Conservation (phyloP, 2,888 invertebrate species). For the Andrena marginata region DNA sequence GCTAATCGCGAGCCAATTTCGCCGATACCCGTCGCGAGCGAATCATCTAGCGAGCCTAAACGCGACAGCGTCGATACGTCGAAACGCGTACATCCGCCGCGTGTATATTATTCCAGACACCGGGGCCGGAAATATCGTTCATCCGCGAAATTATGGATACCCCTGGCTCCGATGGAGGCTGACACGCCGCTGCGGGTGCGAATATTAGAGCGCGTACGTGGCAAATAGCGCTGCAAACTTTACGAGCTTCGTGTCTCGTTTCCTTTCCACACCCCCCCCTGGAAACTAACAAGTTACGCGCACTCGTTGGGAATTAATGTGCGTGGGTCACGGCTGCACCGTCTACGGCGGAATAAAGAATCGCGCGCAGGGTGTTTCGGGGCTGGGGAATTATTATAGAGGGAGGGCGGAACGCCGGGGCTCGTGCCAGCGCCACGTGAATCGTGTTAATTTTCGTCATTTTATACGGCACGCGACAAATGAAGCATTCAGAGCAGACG, state of each 20-base stretch:
- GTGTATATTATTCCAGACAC: background rate
- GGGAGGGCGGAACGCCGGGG: background rate
- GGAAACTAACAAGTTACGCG: no score
- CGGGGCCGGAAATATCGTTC: constrained; percentile 23
- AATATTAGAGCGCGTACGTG: background rate
- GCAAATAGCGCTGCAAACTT: constrained; percentile 4
- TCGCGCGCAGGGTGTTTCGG: background rate
- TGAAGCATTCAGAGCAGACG: constrained; percentile 46
- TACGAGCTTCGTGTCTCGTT: background rate
- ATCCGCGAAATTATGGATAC: constrained; percentile 33
- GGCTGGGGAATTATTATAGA: no score
- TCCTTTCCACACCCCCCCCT: background rate
- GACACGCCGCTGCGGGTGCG: background rate
- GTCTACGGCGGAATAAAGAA: constrained; percentile 10
- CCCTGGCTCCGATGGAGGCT: background rate
- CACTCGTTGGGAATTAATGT: constrained; percentile 7
- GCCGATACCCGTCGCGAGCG: background rate
- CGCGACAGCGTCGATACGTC: constrained; percentile 14
- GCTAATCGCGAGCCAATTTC: background rate
- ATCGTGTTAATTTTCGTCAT: constrained; percentile 48
- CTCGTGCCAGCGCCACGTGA: background rate
- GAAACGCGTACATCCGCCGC: background rate
- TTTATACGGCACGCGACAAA: constrained; percentile 41
- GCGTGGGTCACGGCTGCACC: background rate
- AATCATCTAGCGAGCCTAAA: background rate